Conservation (phyloP, 2,797 vertebrate species). For the Astyanax mexicanus region DNA sequence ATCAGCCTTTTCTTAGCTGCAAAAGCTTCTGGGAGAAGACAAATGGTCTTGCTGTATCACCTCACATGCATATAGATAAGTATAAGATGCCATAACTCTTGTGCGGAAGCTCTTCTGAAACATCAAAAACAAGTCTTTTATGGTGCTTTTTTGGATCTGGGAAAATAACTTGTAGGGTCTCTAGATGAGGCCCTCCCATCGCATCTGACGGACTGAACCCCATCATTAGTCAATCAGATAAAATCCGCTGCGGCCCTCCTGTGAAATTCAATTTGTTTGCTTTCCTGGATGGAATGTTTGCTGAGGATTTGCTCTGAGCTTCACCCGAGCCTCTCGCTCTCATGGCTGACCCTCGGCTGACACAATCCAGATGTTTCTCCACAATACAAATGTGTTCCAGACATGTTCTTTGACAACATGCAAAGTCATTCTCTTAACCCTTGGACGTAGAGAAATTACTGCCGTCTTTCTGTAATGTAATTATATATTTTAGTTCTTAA, state of each 20-base stretch:
- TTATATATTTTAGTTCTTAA: too few species aligned
- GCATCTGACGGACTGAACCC: background rate
- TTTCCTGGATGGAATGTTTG: constrained; percentile 14
- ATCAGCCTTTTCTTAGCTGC: too few species aligned
- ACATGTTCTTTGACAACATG: background rate
- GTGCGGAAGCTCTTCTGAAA: background rate
- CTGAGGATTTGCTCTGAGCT: background rate
- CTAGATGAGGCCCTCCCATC: background rate
- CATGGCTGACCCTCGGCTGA: background rate
- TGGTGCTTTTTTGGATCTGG: background rate
- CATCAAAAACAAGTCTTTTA: too few species aligned
- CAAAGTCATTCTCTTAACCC: background rate
- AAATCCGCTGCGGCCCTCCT: background rate
- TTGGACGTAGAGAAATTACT: background rate
- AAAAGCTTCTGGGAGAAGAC: too few species aligned
- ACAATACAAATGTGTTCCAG: constrained; percentile 2
- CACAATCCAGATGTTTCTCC: constrained; percentile 41
- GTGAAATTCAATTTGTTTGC: background rate
- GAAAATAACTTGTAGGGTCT: background rate
- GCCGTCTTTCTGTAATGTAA: too few species aligned
- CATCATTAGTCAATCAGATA: constrained; percentile 25
- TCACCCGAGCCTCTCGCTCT: background rate
- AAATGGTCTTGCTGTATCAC: too few species aligned
- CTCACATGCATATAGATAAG: too few species aligned
- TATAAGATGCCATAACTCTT: too few species aligned